phyloP scores from a whole-genome alignment of 2,113 vertebrate genomes.

The Pipra filicauda region DNA sequence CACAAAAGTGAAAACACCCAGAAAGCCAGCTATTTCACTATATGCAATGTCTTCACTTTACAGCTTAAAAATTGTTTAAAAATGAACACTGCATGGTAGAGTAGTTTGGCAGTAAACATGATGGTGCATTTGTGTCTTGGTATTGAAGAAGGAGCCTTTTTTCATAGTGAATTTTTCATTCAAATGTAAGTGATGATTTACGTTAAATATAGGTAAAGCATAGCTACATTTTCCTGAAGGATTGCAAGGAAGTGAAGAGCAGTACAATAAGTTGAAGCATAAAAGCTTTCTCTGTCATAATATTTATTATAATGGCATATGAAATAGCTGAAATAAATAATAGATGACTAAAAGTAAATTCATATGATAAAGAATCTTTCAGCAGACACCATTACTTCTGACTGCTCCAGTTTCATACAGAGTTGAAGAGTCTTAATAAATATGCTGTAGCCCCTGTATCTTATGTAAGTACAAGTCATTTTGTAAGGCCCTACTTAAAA shows the following conservation, averaged over 20 bases:
- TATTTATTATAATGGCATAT: slow-evolving; percentile 96
- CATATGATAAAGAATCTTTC: slow-evolving; percentile 90
- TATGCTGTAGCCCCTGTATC: slow-evolving; percentile 68
- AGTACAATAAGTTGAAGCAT: slow-evolving; percentile 82
- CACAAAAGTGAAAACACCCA: slow-evolving; percentile 62
- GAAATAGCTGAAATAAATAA: slow-evolving; percentile 97
- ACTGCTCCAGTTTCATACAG: slow-evolving; percentile 76
- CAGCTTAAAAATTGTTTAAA: slow-evolving; percentile 72
- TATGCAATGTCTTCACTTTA: slow-evolving; percentile 62
- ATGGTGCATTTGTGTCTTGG: slow-evolving; percentile 70
- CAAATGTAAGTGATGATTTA: slow-evolving; percentile 87
- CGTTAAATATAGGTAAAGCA: slow-evolving; percentile 90
- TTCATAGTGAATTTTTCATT: slow-evolving; percentile 80
- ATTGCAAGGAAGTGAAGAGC: slow-evolving; percentile 89
- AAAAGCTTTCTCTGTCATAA: slow-evolving; percentile 93
- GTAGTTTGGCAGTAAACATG: slow-evolving; percentile 71
- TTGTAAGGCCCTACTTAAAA: slow-evolving; percentile 64
- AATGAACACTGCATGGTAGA: slow-evolving; percentile 59
- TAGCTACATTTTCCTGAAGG: slow-evolving; percentile 86
- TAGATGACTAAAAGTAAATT: slow-evolving; percentile 91
- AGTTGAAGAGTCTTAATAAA: slow-evolving; percentile 84
- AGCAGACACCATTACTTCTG: slow-evolving; percentile 88
- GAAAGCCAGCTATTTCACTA: slow-evolving; percentile 68
- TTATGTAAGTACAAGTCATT: slow-evolving; percentile 69
- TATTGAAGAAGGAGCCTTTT: slow-evolving; percentile 71